phyloP scores from a whole-genome alignment of 2,888 invertebrate species.

The Tachina fera region DNA sequence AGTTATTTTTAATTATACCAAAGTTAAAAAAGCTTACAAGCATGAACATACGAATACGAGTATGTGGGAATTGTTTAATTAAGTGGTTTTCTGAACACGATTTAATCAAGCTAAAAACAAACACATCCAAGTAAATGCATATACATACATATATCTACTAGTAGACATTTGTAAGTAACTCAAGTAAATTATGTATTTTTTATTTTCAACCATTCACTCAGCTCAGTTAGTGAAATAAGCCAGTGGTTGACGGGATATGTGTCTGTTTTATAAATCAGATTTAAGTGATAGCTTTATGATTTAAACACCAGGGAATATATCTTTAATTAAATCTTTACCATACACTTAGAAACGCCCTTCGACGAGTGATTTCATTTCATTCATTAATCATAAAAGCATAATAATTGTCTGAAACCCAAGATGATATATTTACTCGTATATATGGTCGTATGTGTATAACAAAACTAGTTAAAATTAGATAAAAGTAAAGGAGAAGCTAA shows the following conservation, averaged over 20 bases:
- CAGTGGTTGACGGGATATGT: constrained; percentile 19
- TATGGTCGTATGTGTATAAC: neutral
- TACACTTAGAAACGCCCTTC: neutral
- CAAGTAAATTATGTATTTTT: neutral
- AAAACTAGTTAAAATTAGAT: constrained; percentile 30
- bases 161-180: neutral
- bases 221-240: constrained; percentile 15
- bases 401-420: constrained; percentile 41
- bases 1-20: neutral
- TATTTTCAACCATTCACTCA: neutral
- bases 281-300: constrained; percentile 26
- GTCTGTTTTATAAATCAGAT: constrained; percentile 9
- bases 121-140: neutral
- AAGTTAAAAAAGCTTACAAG: neutral
- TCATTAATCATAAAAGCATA: constrained; percentile 55
- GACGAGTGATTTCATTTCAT: neutral
- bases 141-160: neutral
- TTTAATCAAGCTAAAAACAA: constrained; percentile 49
- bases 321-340: constrained; percentile 50
- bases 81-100: constrained; percentile 58
- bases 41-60: too few relatives aligned
- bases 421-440: constrained; percentile 20
- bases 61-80: constrained; percentile 49
- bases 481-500: neutral
- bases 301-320: constrained; percentile 30